These are phyloP conservation scores for Porphyrio hochstetteri DNA, from an alignment of 2,113 vertebrate genomes.

Conservation along the genomic window DNA sequence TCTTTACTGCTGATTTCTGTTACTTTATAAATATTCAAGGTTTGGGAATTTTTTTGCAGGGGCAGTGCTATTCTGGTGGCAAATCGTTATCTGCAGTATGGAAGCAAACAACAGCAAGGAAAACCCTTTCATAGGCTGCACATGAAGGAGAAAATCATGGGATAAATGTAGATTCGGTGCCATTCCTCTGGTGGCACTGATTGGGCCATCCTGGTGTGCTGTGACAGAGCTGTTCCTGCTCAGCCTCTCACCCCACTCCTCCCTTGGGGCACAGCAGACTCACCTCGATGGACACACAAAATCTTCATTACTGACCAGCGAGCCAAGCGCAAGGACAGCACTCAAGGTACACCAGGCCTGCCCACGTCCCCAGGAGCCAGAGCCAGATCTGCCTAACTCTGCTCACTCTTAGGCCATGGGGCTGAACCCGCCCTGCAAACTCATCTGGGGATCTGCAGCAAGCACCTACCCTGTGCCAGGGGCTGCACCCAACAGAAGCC, in stretches of 20 bases:
- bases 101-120: neutral
- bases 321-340: neutral
- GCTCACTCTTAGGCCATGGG: fast-evolving
- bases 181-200: neutral
- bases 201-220: neutral
- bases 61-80: neutral
- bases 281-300: neutral
- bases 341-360: neutral
- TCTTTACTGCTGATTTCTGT: neutral
- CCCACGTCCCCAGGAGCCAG: neutral
- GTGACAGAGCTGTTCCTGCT: neutral
- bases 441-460: neutral
- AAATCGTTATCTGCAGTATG: neutral
- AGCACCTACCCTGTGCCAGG: neutral
- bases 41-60: neutral
- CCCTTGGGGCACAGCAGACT: neutral
- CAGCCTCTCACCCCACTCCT: neutral
- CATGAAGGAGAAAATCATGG: neutral
- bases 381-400: neutral
- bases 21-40: neutral
- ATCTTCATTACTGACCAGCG: neutral
- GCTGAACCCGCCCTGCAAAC: neutral
- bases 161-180: neutral
- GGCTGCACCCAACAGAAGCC: neutral
- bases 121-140: neutral